These are phyloP conservation scores for Conomelus anceps DNA, from an alignment of 2,888 invertebrate species.

Conservation along the genomic window DNA sequence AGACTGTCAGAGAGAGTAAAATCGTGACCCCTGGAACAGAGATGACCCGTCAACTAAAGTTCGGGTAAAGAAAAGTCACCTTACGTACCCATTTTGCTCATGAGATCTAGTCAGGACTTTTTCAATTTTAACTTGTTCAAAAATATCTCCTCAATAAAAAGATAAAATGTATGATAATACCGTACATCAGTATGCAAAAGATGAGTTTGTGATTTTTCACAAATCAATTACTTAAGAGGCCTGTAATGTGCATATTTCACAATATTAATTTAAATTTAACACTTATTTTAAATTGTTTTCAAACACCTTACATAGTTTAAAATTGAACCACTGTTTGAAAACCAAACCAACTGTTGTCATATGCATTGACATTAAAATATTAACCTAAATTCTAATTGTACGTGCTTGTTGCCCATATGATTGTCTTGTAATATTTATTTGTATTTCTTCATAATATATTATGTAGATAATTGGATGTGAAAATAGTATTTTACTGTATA, in stretches of 20 bases:
- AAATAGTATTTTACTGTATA: too few species aligned
- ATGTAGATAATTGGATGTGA: too few species aligned
- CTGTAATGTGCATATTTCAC: neutral
- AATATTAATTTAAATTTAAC: neutral
- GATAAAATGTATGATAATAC: neutral
- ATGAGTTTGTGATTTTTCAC: neutral
- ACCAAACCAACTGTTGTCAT: too few species aligned
- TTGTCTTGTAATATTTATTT: too few species aligned
- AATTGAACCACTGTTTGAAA: neutral
- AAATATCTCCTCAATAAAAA: neutral
- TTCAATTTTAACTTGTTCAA: too few species aligned
- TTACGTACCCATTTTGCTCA: neutral
- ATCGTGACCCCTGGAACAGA: constrained; percentile 84
- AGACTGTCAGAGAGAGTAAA: constrained; percentile 94
- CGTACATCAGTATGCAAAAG: neutral
- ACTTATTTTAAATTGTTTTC: neutral
- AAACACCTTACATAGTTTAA: neutral
- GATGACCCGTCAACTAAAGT: neutral
- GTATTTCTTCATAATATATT: too few species aligned
- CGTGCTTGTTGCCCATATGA: too few species aligned
- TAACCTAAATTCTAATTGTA: too few species aligned
- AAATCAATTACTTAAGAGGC: neutral
- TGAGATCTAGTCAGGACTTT: neutral
- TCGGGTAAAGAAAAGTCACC: neutral
- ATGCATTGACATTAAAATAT: too few species aligned